phyloP scores from a whole-genome alignment of 2,888 invertebrate genomes.

The Apamea epomidion region DNA sequence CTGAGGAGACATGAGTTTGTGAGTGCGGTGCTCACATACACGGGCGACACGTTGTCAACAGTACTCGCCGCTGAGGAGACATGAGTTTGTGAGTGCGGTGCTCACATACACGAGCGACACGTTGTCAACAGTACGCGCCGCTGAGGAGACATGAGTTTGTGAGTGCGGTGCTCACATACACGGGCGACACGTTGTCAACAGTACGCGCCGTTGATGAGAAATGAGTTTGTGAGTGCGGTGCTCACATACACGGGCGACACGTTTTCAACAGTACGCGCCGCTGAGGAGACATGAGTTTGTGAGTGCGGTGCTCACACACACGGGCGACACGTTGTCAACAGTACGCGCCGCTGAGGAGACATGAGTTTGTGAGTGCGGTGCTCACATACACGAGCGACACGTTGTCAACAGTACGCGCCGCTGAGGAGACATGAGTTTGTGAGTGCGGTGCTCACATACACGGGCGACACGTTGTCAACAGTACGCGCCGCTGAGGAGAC shows the following conservation, averaged over 20 bases:
- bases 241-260: not conserved
- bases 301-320: not conserved
- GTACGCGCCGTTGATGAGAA: too few species aligned
- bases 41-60: too few species aligned
- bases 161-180: not conserved
- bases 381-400: not conserved
- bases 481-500: too few species aligned
- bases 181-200: too few species aligned
- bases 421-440: not conserved
- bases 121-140: not conserved
- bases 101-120: not conserved
- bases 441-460: not conserved
- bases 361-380: not conserved
- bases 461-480: too few species aligned
- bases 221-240: not conserved
- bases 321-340: too few species aligned
- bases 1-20: not conserved
- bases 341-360: too few species aligned
- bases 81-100: not conserved
- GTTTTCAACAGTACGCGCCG: not conserved
- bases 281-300: not conserved
- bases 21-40: not conserved
- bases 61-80: too few species aligned
- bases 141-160: not conserved
- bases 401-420: not conserved